These are phyloP conservation scores for Alectoris magna DNA, from an alignment of 2,797 vertebrate genomes.

Conservation along the genomic window DNA sequence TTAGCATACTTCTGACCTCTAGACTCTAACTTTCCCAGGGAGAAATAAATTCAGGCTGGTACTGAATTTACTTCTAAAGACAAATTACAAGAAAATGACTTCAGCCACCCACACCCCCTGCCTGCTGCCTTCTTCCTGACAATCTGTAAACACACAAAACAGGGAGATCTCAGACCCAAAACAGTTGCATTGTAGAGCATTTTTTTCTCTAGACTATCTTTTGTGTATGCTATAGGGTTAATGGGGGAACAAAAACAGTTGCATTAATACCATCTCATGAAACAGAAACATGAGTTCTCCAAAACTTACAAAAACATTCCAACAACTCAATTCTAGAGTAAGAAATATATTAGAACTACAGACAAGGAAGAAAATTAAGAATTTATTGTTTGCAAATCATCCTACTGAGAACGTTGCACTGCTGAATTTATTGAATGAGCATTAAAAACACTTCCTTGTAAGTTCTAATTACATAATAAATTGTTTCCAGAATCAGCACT, in stretches of 20 bases:
- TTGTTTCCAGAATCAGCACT: constrained; percentile 58
- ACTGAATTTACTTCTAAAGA: background rate
- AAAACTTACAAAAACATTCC: background rate
- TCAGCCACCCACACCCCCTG: background rate
- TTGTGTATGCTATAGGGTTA: background rate
- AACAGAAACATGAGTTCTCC: background rate
- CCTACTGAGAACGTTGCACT: constrained; percentile 1
- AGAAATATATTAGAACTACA: constrained; percentile 46
- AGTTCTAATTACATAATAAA: constrained; percentile 67
- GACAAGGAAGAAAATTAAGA: constrained; percentile 47
- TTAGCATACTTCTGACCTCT: background rate
- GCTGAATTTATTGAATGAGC: constrained; percentile 48
- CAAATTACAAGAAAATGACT: background rate
- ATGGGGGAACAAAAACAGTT: background rate
- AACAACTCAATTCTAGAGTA: background rate
- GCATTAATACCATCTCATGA: background rate
- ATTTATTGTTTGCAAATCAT: constrained; percentile 50
- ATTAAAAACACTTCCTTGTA: constrained; percentile 47
- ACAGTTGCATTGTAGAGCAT: background rate
- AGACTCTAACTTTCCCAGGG: background rate
- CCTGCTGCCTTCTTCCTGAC: background rate
- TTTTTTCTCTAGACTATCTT: background rate
- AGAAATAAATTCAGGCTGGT: background rate
- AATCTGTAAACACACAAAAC: background rate
- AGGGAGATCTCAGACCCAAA: background rate